A percentile compares a stretch with the other conserved stretches of the same genome.
Evolutionary conservation across 2,113 vertebrate species (phyloP).

Genomic region (Nestor notabilis): DNA sequence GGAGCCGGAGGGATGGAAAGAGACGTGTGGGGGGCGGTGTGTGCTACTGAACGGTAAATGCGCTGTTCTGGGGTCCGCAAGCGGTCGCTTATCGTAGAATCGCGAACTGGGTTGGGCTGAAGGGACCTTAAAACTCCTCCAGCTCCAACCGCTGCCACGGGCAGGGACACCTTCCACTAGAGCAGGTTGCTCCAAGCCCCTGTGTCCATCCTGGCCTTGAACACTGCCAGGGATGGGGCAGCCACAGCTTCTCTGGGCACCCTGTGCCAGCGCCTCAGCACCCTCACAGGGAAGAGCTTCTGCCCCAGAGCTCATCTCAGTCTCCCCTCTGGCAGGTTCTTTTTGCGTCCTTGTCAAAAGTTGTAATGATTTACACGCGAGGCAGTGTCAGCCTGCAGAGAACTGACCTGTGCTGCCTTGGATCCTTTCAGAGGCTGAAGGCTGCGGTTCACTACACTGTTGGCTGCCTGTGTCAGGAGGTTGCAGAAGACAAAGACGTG

Average conservation of each 20-base stretch:
- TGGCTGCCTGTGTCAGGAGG: slow-evolving; percentile 79
- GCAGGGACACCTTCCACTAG: too few species aligned
- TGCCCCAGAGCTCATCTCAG: background rate
- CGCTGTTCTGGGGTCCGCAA: background rate
- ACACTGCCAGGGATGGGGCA: too few species aligned
- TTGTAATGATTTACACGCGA: rapidly evolving
- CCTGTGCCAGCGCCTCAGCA: background rate
- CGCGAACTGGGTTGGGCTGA: background rate
- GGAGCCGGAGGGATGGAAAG: background rate
- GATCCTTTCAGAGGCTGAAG: slow-evolving; percentile 81
- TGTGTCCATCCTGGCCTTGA: too few species aligned
- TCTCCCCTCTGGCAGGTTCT: background rate
- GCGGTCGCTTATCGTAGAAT: background rate
- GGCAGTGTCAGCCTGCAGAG: rapidly evolving
- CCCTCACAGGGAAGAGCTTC: background rate
- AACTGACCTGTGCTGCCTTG: background rate
- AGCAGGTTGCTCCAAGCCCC: too few species aligned
- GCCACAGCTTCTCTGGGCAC: too few species aligned
- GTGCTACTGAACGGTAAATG: rapidly evolving
- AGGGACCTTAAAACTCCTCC: too few species aligned
- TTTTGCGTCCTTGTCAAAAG: background rate
- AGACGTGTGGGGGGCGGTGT: rapidly evolving
- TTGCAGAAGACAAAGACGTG: slow-evolving; percentile 69
- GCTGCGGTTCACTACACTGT: slow-evolving; percentile 89
- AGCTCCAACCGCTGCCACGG: too few species aligned